A percentile compares a stretch with the other conserved stretches of the same genome.
Evolutionary conservation across 2,113 vertebrate genomes (phyloP).

Genomic region (Melanocharis versteri): DNA sequence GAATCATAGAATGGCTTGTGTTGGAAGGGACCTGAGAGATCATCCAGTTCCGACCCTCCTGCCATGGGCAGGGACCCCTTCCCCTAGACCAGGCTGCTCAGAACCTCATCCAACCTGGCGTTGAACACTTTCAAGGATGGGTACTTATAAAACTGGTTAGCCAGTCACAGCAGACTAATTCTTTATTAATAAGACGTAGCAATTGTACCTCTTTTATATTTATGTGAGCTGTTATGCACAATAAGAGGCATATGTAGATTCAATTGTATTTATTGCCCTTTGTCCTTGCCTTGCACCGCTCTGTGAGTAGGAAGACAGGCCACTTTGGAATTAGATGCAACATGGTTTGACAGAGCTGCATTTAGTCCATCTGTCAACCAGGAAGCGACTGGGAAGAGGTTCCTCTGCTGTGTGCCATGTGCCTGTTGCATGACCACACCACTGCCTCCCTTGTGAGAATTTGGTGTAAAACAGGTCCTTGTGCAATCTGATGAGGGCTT

Average conservation of each 20-base stretch:
- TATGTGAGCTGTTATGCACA: background rate
- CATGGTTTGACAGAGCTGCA: background rate
- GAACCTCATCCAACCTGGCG: background rate
- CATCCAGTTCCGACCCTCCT: background rate
- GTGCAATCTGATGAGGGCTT: background rate
- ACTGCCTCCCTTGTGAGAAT: background rate
- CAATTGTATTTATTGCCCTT: background rate
- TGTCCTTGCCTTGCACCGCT: background rate
- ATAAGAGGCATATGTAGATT: background rate
- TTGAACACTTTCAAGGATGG: background rate
- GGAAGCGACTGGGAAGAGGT: background rate
- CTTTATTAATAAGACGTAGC: background rate
- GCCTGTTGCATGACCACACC: fast-evolving
- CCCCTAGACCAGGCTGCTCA: background rate
- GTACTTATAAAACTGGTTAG: background rate
- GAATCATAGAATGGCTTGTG: background rate
- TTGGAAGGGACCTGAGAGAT: background rate
- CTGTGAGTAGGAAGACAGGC: background rate
- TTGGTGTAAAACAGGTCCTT: background rate
- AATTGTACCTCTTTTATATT: background rate
- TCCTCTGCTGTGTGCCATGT: background rate
- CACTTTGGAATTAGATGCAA: background rate
- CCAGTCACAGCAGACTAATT: background rate
- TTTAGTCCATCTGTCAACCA: background rate
- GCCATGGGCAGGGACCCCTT: background rate